Evolutionary conservation across 2,113 vertebrate genomes (phyloP), one percentile per base, ranked within the genome.

Genomic region (Microcebus ravelobensis): DNA sequence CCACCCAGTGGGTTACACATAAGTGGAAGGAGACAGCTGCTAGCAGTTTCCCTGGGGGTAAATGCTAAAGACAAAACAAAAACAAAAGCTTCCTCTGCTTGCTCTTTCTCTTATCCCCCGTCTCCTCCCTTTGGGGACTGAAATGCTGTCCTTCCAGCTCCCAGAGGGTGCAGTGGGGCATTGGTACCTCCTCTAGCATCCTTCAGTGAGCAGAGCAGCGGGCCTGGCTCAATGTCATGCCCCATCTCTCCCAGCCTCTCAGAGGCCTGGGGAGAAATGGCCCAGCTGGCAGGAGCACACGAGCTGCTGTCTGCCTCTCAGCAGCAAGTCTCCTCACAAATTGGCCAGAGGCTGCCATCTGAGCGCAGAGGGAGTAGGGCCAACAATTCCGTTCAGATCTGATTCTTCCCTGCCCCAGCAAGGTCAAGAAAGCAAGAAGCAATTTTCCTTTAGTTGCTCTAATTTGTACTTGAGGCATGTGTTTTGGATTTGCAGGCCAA

Each of bases 271-370:
- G 7, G 94, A 92, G 81, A 94, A 87, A 50, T 9, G 11, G 42
- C 88, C 80, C 84, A 18, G 57, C 80, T 61, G 86, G 65, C 76
- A 76, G 93, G 77, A 73, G 83, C 9, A 0, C 9, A 4, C 0
- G 0, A 4, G 42, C 67, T 84, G 61, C 90, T 92, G 52, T 57
- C 76, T 89, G 81, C 25, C 65, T 90, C 80, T 90, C 87, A 34
- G 68, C 10, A 5, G 81, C 52, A 21, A 45, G 8, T 84, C 86
- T 88, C 17, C 59, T 94, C 61, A 36, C 52, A 85, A 36, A 81
- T 50, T 94, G 65, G 57, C 88, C 70, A 80, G 63, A 84, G 88
- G 74, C 80, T 92, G 74, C 85, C 39, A 13, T 92, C 70, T 89
- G 57, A 50, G 20, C 23, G 18, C 34, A 45, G 65, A 80, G 13